Conservation (phyloP, 2,113 vertebrate genomes). For the Henicopernis longicauda region DNA sequence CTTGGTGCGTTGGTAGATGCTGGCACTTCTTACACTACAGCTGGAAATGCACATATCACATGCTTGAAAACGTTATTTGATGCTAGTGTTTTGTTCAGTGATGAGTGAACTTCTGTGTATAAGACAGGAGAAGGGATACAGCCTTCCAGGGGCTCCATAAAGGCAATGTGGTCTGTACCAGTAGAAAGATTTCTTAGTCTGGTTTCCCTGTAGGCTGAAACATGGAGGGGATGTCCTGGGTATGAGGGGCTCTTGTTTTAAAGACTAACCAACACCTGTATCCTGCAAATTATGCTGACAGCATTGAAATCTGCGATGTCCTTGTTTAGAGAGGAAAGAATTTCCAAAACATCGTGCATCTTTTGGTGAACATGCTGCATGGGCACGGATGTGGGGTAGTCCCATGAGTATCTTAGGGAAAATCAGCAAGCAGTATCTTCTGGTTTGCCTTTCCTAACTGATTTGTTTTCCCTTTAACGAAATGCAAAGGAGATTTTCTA, state of each 20-base stretch:
- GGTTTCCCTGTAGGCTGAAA: background rate
- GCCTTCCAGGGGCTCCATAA: background rate
- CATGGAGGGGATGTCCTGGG: background rate
- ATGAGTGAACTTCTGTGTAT: background rate
- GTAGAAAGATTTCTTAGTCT: background rate
- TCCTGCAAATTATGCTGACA: background rate
- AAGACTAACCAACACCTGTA: background rate
- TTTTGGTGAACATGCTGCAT: background rate
- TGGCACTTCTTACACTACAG: background rate
- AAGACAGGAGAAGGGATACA: background rate
- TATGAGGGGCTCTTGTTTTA: background rate
- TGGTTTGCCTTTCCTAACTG: background rate
- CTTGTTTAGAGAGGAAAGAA: background rate
- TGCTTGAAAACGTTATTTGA: background rate
- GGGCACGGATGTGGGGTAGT: background rate
- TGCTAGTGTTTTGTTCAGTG: background rate
- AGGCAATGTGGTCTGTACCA: background rate
- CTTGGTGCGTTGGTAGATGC: background rate
- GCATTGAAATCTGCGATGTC: background rate
- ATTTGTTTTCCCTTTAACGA: background rate
- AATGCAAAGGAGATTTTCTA: background rate
- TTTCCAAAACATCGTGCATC: background rate
- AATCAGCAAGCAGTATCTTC: background rate
- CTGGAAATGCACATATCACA: background rate
- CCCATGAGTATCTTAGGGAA: background rate